Evolutionary conservation across 2,888 invertebrate species (phyloP), one percentile per base, ranked within the genome.

Genomic region (Ennomos fuscantarius): DNA sequence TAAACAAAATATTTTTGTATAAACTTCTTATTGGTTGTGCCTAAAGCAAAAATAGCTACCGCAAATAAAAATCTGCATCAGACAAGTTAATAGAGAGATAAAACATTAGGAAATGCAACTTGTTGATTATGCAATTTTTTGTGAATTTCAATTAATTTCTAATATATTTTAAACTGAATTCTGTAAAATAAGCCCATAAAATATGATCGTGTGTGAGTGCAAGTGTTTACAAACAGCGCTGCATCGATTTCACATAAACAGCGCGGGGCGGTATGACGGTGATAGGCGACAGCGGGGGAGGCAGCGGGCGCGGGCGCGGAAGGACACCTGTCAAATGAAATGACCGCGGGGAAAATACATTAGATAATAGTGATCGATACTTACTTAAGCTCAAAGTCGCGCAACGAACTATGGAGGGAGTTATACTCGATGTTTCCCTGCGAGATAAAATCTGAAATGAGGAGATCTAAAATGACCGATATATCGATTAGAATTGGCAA

Each of bases 191-290:
- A 15, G 32, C 24, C 9, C 40, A 49, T 53, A 49, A 53, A 52
- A 45, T 41, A 42, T 37, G 12, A 11, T 12, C 32, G 39, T 31
- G 54, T 53, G 54, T 66, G 65, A 79, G 74, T 83, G 84, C 82
- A 84, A 79, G 84, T 87, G 91, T 92, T 92, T 91, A 89, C 89
- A 87, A 92, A 91, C 91, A 91, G 78, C 73, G 78, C 62, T 83
- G 87, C 92, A 92, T 92, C 91, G 91, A 92, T 92, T 91, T 90
- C 90, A 86, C 92, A 92, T 92, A 91, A 92, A 91, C 76, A 79
- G 81, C 63, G 63, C 46, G 47, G 55, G 52, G 56, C 33, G 40
- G 62, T 34, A 62, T 46, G 57, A 57, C 52, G 60, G 53, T 47
- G 55, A 53, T 41, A 47, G 47, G 55, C 52, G 61, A 63, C 8